A percentile compares a stretch with the other conserved stretches of the same genome.
Conservation (phyloP, 2,888 invertebrate species). For the Chymomyza fuscimana region DNA sequence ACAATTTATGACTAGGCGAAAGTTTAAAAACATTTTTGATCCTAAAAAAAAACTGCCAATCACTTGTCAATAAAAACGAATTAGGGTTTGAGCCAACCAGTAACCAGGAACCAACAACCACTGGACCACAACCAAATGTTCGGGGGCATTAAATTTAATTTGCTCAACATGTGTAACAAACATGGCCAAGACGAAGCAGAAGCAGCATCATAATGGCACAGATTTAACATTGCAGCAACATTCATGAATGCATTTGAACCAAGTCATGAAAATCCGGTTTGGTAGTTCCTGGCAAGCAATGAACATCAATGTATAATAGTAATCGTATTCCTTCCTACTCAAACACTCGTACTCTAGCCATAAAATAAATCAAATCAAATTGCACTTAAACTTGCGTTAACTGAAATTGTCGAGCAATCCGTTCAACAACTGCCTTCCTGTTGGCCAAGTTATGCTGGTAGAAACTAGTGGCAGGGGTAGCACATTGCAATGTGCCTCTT, state of each 20-base stretch:
- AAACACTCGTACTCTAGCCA: too few relatives aligned
- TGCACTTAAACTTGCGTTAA: constrained; percentile 33
- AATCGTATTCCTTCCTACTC: too few relatives aligned
- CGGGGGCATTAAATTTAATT: constrained; percentile 34
- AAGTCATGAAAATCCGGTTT: neutral
- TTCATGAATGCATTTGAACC: neutral
- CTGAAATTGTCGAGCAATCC: constrained; percentile 10
- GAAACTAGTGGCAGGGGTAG: too few relatives aligned
- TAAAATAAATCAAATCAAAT: constrained; percentile 26
- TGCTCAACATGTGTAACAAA: neutral
- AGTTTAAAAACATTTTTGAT: constrained; percentile 7
- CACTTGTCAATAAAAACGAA: constrained; percentile 8
- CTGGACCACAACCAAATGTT: neutral
- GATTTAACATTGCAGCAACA: neutral
- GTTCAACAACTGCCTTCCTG: constrained; percentile 24
- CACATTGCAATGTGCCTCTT: neutral
- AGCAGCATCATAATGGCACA: neutral
- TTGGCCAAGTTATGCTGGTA: neutral
- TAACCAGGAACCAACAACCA: neutral
- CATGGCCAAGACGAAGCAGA: neutral
- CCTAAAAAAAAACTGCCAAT: neutral
- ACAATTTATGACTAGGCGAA: constrained; percentile 35
- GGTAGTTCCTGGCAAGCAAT: too few relatives aligned
- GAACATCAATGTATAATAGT: too few relatives aligned
- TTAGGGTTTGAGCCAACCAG: neutral